Evolutionary conservation across 2,797 vertebrate genomes (phyloP).

Genomic region (Ctenopoma multispine): DNA sequence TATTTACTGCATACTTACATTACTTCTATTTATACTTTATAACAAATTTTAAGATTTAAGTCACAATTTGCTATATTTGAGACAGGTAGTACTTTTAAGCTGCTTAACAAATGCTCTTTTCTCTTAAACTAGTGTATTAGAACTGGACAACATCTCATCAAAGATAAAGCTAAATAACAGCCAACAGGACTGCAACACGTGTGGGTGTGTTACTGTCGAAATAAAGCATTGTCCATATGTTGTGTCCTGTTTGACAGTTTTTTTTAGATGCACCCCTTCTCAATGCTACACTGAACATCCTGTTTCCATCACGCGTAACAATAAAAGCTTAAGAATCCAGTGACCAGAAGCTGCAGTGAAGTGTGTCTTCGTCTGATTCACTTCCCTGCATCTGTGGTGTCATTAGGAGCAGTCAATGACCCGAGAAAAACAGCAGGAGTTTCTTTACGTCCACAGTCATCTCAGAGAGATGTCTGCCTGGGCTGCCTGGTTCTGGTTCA

Average conservation of each 20-base stretch:
- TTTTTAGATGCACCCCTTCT: constrained; percentile 46
- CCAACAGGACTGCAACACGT: constrained; percentile 19
- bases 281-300: constrained; percentile 66
- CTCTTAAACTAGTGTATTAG: background rate
- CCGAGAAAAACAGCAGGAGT: constrained; percentile 78
- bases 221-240: constrained; percentile 10
- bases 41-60: no score
- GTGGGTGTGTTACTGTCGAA: constrained; percentile 24
- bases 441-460: constrained; percentile 66
- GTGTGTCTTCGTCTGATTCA: constrained; percentile 73
- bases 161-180: constrained; percentile 17
- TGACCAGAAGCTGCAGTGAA: constrained; percentile 80
- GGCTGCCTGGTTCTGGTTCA: constrained; percentile 46
- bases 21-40: no score
- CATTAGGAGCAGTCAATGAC: constrained; percentile 80
- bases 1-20: no score
- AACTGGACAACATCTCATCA: constrained; percentile 10
- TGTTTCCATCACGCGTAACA: constrained; percentile 78
- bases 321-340: constrained; percentile 78
- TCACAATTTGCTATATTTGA: no score
- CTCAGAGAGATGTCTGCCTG: constrained; percentile 62
- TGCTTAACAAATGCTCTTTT: background rate
- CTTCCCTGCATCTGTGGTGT: constrained; percentile 73
- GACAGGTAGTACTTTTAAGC: constrained; percentile 1
- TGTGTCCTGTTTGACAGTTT: no score